A percentile compares a stretch with the other conserved stretches of the same genome.
Conservation (phyloP, 2,113 vertebrate species). For the Gymnarchus niloticus region DNA sequence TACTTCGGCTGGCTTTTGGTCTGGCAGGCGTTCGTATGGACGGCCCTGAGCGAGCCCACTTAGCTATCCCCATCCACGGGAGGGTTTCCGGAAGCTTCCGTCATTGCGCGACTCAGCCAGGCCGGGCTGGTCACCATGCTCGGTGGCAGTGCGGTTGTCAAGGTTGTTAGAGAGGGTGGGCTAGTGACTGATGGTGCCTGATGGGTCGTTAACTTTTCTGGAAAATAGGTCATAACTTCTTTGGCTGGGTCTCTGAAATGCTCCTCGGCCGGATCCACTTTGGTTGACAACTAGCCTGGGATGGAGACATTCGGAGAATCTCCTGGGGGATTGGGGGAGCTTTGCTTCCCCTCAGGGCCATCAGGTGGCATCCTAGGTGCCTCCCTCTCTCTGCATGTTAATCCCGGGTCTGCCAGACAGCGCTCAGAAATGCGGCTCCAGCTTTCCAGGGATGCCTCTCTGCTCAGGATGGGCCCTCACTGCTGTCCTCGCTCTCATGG, state of each 20-base stretch:
- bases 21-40: neutral
- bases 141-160: neutral
- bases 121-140: neutral
- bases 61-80: neutral
- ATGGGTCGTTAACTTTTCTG: neutral
- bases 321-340: neutral
- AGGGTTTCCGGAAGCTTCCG: neutral
- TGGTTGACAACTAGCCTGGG: neutral
- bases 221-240: neutral
- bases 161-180: neutral
- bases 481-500: neutral
- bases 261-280: neutral
- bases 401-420: no score
- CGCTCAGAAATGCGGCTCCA: no score
- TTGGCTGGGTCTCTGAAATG: no score
- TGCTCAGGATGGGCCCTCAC: no score
- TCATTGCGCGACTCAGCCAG: neutral
- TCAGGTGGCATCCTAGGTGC: neutral
- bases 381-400: no score
- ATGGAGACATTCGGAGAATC: neutral
- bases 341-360: neutral
- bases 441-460: no score
- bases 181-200: neutral
- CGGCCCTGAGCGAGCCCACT: neutral
- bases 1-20: no score